Conservation (phyloP, 2,888 invertebrate genomes). For the Phyto melanocephala region DNA sequence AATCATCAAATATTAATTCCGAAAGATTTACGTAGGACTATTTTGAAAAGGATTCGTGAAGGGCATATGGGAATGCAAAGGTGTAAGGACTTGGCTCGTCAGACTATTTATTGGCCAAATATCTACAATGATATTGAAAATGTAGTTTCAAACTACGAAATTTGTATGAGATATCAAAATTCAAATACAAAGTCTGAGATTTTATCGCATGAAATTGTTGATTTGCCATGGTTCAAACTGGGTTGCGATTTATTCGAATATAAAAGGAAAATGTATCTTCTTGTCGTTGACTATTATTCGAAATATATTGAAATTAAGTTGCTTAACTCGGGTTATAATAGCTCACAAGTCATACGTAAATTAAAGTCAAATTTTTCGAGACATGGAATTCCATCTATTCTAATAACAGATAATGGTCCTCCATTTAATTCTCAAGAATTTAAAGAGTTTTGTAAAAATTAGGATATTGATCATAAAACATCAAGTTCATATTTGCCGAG, state of each 20-base stretch:
- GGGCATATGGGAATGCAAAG: too few relatives aligned
- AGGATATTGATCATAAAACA: not conserved
- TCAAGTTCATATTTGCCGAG: not conserved
- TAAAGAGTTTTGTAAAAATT: not conserved
- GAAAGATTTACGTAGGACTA: not conserved
- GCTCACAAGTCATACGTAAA: not conserved
- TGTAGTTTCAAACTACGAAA: not conserved
- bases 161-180: not conserved
- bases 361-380: not conserved
- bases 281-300: too few relatives aligned
- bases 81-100: not conserved
- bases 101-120: not conserved
- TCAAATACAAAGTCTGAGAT: not conserved
- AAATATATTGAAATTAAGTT: too few relatives aligned
- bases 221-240: not conserved
- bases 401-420: not conserved
- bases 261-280: not conserved
- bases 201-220: not conserved
- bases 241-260: not conserved
- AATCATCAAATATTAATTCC: too few relatives aligned
- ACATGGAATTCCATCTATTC: not conserved
- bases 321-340: not conserved
- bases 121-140: too few relatives aligned
- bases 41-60: not conserved
- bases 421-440: not conserved